These are phyloP conservation scores for Ashinkailepas kermadecensis DNA, from an alignment of 2,888 invertebrate genomes.

Conservation along the genomic window DNA sequence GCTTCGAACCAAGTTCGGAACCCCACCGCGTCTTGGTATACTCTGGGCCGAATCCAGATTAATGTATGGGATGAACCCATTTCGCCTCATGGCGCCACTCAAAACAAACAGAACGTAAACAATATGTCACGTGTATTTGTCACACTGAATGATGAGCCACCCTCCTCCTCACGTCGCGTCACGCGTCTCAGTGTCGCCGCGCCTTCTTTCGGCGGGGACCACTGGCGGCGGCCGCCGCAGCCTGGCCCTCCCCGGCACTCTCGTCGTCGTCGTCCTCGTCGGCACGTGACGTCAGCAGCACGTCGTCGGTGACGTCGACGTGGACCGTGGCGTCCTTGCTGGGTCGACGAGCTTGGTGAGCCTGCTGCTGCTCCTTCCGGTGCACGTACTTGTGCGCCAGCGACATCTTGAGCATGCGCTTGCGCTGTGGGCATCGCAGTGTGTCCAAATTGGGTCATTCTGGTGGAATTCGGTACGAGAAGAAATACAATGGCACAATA, in stretches of 20 bases:
- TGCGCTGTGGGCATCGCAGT: conserved; percentile 47
- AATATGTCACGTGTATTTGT: background rate
- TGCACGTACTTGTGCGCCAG: conserved; percentile 69
- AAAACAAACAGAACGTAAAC: too few species aligned
- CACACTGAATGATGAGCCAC: background rate
- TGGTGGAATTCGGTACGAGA: conserved; percentile 18
- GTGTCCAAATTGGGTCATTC: too few species aligned
- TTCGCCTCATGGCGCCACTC: too few species aligned
- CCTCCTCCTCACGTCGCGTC: background rate
- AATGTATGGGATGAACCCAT: too few species aligned
- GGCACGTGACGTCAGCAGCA: conserved; percentile 10
- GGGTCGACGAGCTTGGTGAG: conserved; percentile 63
- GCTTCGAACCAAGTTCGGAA: too few species aligned
- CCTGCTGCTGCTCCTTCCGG: conserved; percentile 69
- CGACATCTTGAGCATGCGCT: conserved; percentile 59
- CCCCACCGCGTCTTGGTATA: too few species aligned
- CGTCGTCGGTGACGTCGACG: conserved; percentile 15
- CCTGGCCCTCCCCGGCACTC: background rate
- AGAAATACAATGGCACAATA: conserved; percentile 24
- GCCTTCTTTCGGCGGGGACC: background rate
- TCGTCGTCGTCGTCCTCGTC: background rate
- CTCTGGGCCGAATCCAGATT: too few species aligned
- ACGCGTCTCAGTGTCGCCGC: background rate
- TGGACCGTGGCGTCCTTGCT: conserved; percentile 35
- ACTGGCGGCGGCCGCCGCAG: background rate